Base-by-base conservation (phyloP, 1,140 invertebrate species). In the Meloidogyne floridensis region DNA sequence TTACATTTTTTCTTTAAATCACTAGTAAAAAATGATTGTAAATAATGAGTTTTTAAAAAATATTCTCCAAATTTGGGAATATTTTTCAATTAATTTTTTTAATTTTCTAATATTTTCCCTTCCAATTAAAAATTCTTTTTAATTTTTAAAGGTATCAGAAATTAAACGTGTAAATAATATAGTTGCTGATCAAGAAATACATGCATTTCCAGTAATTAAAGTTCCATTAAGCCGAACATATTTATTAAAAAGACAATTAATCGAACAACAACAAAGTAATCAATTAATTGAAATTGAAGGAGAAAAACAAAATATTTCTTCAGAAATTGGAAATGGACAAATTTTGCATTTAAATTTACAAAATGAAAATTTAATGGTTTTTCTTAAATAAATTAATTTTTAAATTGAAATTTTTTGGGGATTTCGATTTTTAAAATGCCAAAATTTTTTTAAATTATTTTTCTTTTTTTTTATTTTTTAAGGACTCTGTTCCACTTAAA, bases 101-200 rank as follows among this genome's bases (percentile, higher is more conserved):
- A 32, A 32, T 32, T 32, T 32, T 32, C 32, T 32, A 32, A 32
- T 32, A 32, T 32, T 32, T 32, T 32, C 32, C 32, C 32, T 32
- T 32, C 32, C 32, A 32, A 32, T 32, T 32, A 32, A 32, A 32
- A 32, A 15, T 13, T 65, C 13, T n/a, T 5, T 72, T 43, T 3
- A 79, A 20, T 18, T 20, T 70, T 73, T 84, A 74, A 42, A 85
- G 78, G 83, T 84, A 4, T 53, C 83, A 15, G 83, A 84, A 82
- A 82, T 84, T n/a, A 84, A 84, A 71, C 84, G 83, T 20, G 83
- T 76, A 2, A 84, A 84, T 56, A 85, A 81, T 72, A 72, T 84
- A 9, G 83, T 84, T 15, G 59, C 73, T 51, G 83, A 84, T 32
- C 83, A 85, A 32, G 83, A 85, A 42, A 80, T 84, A 5, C 70